A percentile compares a stretch with the other conserved stretches of the same genome.
Conservation (phyloP, 2,888 invertebrate species). For the Cataglyphis rosenhaueri region DNA sequence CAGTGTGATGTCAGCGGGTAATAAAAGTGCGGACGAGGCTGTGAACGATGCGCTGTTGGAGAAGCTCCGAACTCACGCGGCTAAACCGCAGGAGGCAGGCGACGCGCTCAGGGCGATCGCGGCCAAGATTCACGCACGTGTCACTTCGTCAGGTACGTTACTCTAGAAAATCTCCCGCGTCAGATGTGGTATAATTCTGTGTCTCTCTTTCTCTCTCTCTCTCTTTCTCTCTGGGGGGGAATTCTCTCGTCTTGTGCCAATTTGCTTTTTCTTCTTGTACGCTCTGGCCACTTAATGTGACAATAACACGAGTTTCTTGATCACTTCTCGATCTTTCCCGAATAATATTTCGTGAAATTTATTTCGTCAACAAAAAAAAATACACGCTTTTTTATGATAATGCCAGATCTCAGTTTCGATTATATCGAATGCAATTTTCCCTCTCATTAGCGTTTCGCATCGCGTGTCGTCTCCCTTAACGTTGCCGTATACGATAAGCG, state of each 20-base stretch:
- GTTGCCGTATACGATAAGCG: constrained; percentile 42
- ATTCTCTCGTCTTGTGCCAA: background rate
- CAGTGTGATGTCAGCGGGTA: constrained; percentile 79
- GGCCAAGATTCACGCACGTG: constrained; percentile 83
- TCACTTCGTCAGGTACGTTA: constrained; percentile 83
- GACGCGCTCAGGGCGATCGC: constrained; percentile 81
- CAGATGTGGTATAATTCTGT: background rate
- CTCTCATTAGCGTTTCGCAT: constrained; percentile 36
- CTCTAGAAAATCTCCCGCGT: background rate
- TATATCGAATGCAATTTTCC: constrained; percentile 8
- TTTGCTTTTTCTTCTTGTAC: background rate
- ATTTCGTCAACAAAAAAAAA: background rate
- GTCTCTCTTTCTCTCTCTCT: no score
- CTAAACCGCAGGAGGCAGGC: constrained; percentile 80
- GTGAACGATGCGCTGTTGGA: constrained; percentile 83
- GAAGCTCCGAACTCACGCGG: constrained; percentile 78
- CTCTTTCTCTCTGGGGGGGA: background rate
- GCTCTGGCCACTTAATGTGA: background rate
- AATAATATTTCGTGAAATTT: background rate
- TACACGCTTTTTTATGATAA: background rate
- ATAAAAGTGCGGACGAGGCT: constrained; percentile 80
- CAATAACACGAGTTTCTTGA: background rate
- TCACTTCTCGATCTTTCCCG: background rate
- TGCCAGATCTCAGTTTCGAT: background rate
- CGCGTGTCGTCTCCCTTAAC: constrained; percentile 36